A percentile compares a stretch with the other conserved stretches of the same genome.
These are phyloP conservation scores for Nipponia nippon DNA, from an alignment of 2,113 vertebrate species.

Conservation along the genomic window DNA sequence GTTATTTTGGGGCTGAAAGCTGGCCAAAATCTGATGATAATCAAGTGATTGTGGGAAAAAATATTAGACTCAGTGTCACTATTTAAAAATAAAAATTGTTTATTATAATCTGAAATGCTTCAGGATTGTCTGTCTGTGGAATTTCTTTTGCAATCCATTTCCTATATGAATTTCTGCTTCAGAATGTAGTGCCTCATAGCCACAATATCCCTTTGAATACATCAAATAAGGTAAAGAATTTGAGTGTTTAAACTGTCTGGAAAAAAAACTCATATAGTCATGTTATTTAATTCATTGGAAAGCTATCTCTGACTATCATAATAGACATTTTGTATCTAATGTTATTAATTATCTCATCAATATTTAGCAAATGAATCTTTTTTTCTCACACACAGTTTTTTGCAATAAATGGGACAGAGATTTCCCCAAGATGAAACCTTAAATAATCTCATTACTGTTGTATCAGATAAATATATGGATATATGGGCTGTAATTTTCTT, in stretches of 20 bases:
- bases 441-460: background rate
- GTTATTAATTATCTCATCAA: background rate
- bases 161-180: background rate
- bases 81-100: background rate
- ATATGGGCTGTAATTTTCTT: background rate
- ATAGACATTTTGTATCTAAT: background rate
- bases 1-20: background rate
- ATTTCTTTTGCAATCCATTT: background rate
- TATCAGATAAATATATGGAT: background rate
- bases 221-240: background rate
- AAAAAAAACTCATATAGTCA: background rate
- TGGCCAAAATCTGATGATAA: background rate
- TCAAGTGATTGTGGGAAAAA: background rate
- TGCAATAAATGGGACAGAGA: background rate
- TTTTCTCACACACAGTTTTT: background rate
- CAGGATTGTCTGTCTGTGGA: background rate
- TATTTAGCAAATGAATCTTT: background rate
- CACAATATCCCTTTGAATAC: background rate
- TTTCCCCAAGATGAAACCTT: background rate
- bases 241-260: background rate
- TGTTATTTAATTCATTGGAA: background rate
- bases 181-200: background rate
- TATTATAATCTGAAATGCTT: background rate
- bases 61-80: fast-evolving
- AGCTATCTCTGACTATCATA: background rate